phyloP scores from a whole-genome alignment of 2,888 invertebrate species.

The Diogma glabrata region DNA sequence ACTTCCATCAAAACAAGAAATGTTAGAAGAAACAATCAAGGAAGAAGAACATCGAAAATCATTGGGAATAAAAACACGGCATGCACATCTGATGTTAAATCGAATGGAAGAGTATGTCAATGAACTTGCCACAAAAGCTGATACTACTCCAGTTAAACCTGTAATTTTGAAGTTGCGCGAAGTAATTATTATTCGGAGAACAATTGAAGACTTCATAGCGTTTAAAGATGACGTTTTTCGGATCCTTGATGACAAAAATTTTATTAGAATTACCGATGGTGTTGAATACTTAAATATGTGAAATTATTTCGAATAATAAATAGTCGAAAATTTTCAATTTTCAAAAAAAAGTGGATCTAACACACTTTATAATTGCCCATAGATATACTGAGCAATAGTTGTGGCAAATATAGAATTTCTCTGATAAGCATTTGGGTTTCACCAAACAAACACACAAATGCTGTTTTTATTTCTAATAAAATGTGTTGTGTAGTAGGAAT shows the following conservation, averaged over 20 bases:
- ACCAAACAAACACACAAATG: too few species aligned
- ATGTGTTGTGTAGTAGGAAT: too few species aligned
- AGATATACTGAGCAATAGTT: too few species aligned
- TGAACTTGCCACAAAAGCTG: conserved; percentile 50
- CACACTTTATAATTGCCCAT: too few species aligned
- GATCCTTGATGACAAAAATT: conserved; percentile 51
- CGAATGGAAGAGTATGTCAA: conserved; percentile 54
- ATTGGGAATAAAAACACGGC: conserved; percentile 52
- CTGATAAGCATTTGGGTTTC: too few species aligned
- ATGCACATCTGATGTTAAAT: conserved; percentile 68
- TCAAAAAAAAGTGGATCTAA: too few species aligned
- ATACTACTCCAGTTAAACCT: conserved; percentile 47
- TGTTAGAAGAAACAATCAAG: conserved; percentile 47
- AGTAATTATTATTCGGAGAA: conserved; percentile 50
- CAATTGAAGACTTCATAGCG: conserved; percentile 46
- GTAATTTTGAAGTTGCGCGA: conserved; percentile 55
- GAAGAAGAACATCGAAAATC: conserved; percentile 47
- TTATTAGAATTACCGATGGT: too few species aligned
- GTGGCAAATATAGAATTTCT: too few species aligned
- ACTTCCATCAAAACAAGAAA: conserved; percentile 49
- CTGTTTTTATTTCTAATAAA: too few species aligned
- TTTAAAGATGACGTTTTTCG: conserved; percentile 50
- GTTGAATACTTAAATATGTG: too few species aligned
- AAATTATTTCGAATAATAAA: too few species aligned
- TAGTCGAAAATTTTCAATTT: too few species aligned